phyloP scores from a whole-genome alignment of 2,113 vertebrate species.

The Crotalus horridus region DNA sequence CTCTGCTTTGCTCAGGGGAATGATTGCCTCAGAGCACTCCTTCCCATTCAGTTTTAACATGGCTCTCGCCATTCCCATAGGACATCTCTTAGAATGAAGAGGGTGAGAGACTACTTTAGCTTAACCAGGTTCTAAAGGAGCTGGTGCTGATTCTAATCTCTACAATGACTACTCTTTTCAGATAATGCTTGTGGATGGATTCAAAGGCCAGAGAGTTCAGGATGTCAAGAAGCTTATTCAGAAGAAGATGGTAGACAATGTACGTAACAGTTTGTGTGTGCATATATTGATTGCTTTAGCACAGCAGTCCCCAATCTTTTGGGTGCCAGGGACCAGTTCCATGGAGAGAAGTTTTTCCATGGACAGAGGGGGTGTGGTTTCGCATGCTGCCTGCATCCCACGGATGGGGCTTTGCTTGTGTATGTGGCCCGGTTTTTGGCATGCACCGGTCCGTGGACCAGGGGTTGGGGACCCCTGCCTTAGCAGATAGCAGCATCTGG shows the following conservation, averaged over 20 bases:
- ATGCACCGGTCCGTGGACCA: no score
- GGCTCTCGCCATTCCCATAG: neutral
- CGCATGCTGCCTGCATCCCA: no score
- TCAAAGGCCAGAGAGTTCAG: slow-evolving; percentile 90
- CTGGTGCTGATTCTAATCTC: neutral
- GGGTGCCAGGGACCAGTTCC: no score
- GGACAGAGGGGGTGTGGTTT: no score
- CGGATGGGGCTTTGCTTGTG: no score
- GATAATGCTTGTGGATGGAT: slow-evolving; percentile 93
- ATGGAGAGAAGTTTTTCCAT: no score
- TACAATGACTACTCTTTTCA: slow-evolving; percentile 47
- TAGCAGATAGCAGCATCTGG: neutral
- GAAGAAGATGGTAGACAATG: slow-evolving; percentile 88
- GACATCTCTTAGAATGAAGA: neutral
- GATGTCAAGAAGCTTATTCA: slow-evolving; percentile 94
- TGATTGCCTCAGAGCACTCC: neutral
- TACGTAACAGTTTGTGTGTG: slow-evolving; percentile 48
- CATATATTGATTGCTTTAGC: neutral
- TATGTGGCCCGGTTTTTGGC: no score
- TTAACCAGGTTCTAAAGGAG: neutral
- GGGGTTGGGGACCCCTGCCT: neutral
- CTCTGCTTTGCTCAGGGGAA: neutral
- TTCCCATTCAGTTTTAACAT: neutral
- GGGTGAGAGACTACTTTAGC: neutral
- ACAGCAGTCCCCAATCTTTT: neutral